phyloP scores from a whole-genome alignment of 2,113 vertebrate genomes.

The Phodopus roborovskii region DNA sequence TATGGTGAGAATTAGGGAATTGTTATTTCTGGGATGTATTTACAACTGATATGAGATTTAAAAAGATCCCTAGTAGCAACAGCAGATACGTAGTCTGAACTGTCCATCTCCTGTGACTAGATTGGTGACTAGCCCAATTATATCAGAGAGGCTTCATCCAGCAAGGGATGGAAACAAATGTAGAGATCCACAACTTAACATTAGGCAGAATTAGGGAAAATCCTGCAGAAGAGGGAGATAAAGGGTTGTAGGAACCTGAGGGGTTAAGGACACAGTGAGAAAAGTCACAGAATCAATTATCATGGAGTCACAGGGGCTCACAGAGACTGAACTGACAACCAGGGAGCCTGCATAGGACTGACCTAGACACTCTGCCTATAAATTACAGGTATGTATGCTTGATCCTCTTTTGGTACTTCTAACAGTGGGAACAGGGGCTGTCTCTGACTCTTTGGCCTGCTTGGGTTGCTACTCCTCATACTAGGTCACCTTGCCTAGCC shows the following conservation, averaged over 20 bases:
- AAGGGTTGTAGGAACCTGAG: too few species aligned
- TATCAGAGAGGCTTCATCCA: not conserved
- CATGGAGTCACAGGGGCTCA: not conserved
- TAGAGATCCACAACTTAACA: not conserved
- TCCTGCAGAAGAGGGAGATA: not conserved
- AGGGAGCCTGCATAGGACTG: not conserved
- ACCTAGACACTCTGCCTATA: not conserved
- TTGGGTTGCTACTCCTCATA: not conserved
- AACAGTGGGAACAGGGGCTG: not conserved
- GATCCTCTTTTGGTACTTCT: not conserved
- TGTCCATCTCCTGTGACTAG: not conserved
- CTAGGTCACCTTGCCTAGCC: too few species aligned
- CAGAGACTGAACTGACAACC: not conserved
- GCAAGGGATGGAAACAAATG: not conserved
- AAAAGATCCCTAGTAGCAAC: not conserved
- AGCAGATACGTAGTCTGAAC: not conserved
- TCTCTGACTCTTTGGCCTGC: not conserved
- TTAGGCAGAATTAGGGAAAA: not conserved
- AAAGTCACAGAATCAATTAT: not conserved
- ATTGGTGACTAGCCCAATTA: not conserved
- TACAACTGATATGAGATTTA: not conserved
- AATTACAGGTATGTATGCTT: not conserved
- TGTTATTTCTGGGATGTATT: not conserved
- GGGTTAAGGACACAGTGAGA: not conserved
- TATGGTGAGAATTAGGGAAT: not conserved